Evolutionary conservation across 1,140 invertebrate species (phyloP).

Genomic region (Drosophila chauvacae): DNA sequence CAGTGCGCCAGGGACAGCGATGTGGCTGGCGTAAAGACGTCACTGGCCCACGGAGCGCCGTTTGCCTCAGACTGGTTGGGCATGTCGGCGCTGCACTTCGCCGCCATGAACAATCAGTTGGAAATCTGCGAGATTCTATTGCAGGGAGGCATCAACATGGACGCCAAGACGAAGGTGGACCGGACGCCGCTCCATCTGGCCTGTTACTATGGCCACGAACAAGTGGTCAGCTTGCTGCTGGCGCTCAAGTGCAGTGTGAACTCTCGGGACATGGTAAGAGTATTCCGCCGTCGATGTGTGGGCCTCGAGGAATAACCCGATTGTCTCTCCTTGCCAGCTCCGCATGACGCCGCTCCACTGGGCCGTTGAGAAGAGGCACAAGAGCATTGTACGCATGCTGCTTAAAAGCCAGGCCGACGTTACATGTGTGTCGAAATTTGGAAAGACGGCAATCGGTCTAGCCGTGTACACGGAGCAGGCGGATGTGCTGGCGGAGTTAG

Average conservation of each 20-base stretch:
- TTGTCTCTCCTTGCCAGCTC: constrained; percentile 86
- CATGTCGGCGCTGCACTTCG: constrained; percentile 94
- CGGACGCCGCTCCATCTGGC: constrained; percentile 95
- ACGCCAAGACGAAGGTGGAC: constrained; percentile 96
- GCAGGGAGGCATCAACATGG: constrained; percentile 93
- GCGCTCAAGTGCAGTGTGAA: constrained; percentile 91
- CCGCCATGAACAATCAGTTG: constrained; percentile 92
- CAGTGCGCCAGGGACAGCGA: constrained; percentile 92
- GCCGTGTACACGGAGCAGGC: constrained; percentile 85
- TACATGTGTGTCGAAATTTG: constrained; percentile 91
- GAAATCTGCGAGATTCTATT: constrained; percentile 93
- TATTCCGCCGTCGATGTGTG: no score
- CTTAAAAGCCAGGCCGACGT: constrained; percentile 90
- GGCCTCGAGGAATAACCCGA: background rate
- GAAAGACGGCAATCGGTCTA: constrained; percentile 92
- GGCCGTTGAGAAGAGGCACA: constrained; percentile 94
- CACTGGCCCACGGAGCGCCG: constrained; percentile 94
- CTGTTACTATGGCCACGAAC: constrained; percentile 92
- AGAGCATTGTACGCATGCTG: constrained; percentile 89
- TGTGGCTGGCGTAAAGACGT: constrained; percentile 90
- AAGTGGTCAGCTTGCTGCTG: constrained; percentile 92
- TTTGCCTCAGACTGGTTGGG: constrained; percentile 97
- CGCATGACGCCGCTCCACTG: constrained; percentile 98
- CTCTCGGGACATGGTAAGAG: constrained; percentile 92
- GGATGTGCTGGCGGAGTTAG: constrained; percentile 77